Evolutionary conservation across 2,113 vertebrate genomes (phyloP), one percentile per base, ranked within the genome.

Genomic region (Mystacornis crossleyi): DNA sequence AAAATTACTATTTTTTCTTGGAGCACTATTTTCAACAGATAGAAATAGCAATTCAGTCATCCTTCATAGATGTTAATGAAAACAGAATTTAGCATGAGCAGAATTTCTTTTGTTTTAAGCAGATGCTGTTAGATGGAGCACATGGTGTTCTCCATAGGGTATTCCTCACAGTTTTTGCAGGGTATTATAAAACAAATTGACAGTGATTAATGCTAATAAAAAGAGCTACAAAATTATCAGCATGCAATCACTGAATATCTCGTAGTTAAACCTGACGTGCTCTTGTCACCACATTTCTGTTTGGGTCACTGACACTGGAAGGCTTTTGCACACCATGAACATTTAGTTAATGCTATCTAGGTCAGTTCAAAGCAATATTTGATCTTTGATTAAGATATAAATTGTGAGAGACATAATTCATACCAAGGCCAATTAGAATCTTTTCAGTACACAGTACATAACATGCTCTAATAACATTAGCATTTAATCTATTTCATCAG

Each of bases 371-470:
- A 87, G 20, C 25, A 94, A 58, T 71, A 84, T 91, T 80, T 88
- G 47, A n/a, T 85, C n/a, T 89, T 95, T 93, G 70, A 89, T 73
- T 93, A 79, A 80, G 55, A 90, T 34, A 79, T 65, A 95, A 92
- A 90, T 94, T 81, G 20, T 74, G 67, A 61, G 74, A 90, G 29
- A 75, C 31, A 61, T 60, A 79, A 91, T 90, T 96, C 31, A 75
- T 85, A 69, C 51, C 47, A 91, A 96, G 69, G 12, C 71, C 8
- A 95, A 70, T 95, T 92, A 95, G 26, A 91, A 86, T 58, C 29
- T 88, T 88, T 93, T 72, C 60, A 89, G 53, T 94, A 58, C 24
- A 15, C 18, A 48, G 14, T 90, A 66, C 36, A 40, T 65, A 87
- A 91, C n/a, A 69, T 19, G 2, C 45, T 86, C 33, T 53, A 90